Base-by-base conservation (phyloP, 1,140 invertebrate species). In the Drosophila ercepeae region DNA sequence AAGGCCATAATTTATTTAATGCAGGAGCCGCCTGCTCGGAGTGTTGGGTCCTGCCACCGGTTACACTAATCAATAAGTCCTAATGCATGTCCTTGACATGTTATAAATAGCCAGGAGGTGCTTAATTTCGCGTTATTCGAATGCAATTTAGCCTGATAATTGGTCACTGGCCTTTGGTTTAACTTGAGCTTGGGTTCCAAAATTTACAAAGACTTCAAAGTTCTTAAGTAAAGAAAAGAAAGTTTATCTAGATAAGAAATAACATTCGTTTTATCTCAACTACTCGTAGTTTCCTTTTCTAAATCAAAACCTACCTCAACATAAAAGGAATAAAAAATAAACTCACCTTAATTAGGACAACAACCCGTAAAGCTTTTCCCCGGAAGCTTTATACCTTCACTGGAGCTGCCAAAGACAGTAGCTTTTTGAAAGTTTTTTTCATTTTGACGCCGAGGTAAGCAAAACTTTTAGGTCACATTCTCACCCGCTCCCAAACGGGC, bases 41-140 rank as follows among this genome's bases (percentile, higher is more conserved):
- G 39, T 50, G 64, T 49, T 19, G 50, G 41, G 14, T 32, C 29
- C 53, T 60, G 57, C 63, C 63, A 59, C 44, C 25, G 61, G 44
- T 18, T 45, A 55, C 18, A 44, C 19, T 14, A 83, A 83, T 78
- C 78, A 83, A 84, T 84, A 83, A 46, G 45, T 55, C 58, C 39
- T 21, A 67, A 65, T 34, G 29, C 21, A 46, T 7, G 49, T 9
- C 60, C 67, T 67, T 82, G 72, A 60, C 60, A 64, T 49, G 51
- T 21, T 39, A 71, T 41, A 60, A 44, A 41, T 42, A 72, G 25
- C 25, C 39, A 32, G 19, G 13, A 32, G 16, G 14, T 34, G 7
- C 27, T 11, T 32, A 41, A 60, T 53, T 59, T 51, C 32, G 42
- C 27, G 34, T 13, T 34, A 48, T 50, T 60, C 18, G 3, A n/a